Conservation (phyloP, 2,113 vertebrate species). For the Vulpes lagopus region DNA sequence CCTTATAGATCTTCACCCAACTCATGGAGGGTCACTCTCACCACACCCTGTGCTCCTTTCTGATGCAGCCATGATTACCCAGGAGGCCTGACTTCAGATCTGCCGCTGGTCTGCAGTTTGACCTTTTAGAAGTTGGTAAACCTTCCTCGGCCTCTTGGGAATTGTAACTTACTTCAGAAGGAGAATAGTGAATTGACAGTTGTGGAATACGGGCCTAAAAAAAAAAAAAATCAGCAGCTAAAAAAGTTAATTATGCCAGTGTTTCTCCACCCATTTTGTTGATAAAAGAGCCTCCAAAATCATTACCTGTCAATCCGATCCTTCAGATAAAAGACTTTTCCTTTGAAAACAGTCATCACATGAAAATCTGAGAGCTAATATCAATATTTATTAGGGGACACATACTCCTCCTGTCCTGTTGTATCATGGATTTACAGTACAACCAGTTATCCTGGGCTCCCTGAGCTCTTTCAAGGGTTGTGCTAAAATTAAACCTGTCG, state of each 20-base stretch:
- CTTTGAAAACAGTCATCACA: slow-evolving; percentile 45
- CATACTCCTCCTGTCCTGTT: neutral
- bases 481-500: slow-evolving; percentile 57
- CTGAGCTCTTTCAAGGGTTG: slow-evolving; percentile 28
- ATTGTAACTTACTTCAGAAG: slow-evolving; percentile 45
- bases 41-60: fast-evolving
- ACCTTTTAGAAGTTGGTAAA: slow-evolving; percentile 12
- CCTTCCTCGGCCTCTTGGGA: neutral
- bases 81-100: neutral
- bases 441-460: neutral
- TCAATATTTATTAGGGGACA: slow-evolving; percentile 70
- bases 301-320: slow-evolving; percentile 62
- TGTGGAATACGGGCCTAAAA: neutral
- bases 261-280: slow-evolving; percentile 58
- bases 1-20: fast-evolving
- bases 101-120: neutral
- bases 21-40: fast-evolving
- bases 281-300: slow-evolving; percentile 67
- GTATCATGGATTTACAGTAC: slow-evolving; percentile 11
- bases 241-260: neutral
- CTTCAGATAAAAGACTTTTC: slow-evolving; percentile 55
- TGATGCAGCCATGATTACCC: neutral
- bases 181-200: neutral
- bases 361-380: slow-evolving; percentile 48
- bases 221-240: neutral